Percentiles rank a stretch among this genome's conserved stretches.
Conservation (phyloP, 2,888 invertebrate species). For the Acrobasis consociella region DNA sequence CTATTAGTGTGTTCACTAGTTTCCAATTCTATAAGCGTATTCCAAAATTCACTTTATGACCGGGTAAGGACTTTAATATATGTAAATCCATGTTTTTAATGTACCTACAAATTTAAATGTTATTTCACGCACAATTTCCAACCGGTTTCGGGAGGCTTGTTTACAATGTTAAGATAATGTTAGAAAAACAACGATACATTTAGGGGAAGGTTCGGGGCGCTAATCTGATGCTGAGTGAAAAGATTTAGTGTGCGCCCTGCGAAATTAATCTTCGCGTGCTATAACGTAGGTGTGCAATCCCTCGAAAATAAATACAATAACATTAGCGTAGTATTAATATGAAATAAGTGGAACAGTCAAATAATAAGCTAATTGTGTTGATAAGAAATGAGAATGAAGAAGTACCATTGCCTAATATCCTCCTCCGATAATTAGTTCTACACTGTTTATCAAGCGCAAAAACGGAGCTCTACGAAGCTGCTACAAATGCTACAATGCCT, state of each 20-base stretch:
- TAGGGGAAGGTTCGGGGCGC: slow-evolving; percentile 55
- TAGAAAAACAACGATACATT: slow-evolving; percentile 70
- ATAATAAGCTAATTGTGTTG: too few species aligned
- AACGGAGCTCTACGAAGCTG: neutral
- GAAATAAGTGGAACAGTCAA: too few species aligned
- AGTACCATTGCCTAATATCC: neutral
- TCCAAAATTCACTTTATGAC: slow-evolving; percentile 7
- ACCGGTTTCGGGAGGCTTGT: slow-evolving; percentile 46
- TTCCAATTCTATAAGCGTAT: neutral
- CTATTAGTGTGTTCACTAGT: too few species aligned
- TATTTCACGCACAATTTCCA: slow-evolving; percentile 54
- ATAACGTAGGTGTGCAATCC: slow-evolving; percentile 25
- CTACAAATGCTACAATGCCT: neutral
- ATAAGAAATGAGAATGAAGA: neutral
- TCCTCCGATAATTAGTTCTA: too few species aligned
- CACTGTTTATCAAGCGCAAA: too few species aligned
- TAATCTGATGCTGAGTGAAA: slow-evolving; percentile 75
- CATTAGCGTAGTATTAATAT: neutral
- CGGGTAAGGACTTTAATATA: slow-evolving; percentile 24
- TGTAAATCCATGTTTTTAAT: slow-evolving; percentile 33
- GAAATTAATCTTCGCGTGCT: slow-evolving; percentile 56
- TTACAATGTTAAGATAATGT: slow-evolving; percentile 67
- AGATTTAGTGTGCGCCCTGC: slow-evolving; percentile 68
- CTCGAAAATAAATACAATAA: slow-evolving; percentile 19
- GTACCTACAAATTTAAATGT: slow-evolving; percentile 47